Evolutionary conservation across 2,888 invertebrate genomes (phyloP), one percentile per base, ranked within the genome.

Genomic region (Caenorhabditis japonica): DNA sequence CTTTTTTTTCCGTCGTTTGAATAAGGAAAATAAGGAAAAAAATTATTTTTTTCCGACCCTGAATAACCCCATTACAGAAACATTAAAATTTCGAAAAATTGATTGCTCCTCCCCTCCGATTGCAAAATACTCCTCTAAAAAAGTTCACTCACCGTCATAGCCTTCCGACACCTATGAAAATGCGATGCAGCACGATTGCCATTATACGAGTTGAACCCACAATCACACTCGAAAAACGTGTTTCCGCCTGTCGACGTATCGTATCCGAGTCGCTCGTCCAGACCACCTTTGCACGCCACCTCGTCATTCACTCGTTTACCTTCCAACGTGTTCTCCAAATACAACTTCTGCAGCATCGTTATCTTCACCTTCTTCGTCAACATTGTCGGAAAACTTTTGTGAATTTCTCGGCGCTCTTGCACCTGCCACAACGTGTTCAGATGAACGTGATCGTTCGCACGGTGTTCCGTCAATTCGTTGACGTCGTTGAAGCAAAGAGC

Each of bases 141-240:
- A 53, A 34, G 36, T 25, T 39, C n/a, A 23, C 49, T 15, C 30
- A 66, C 72, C 36, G 17, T 19, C 10, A 60, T 55, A 1, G 13
- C 0, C 19, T 17, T 12, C n/a, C 58, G 44, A 36, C 73, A 74
- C 10, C 52, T 27, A 23, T 74, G 73, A 30, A 34, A 46, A 36
- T 74, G 73, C 1, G 68, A 68, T 4, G 73, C 73, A 3, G 43
- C 41, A 21, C 73, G 21, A 21, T 74, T 74, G 4, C 73, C 73
- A 46, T 74, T 74, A 34, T 44, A 62, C 7, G 73, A 51, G 10
- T 41, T 33, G 39, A 61, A 68, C 4, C 73, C 73, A 43, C 73
- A 74, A 8, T 27, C 51, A 19, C 73, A 74, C 17, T 39, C 8
- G 27, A 30, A 43, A 21, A 68, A 13, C 0, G 36, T 55, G n/a